These are phyloP conservation scores for Umimayanthus kanabou DNA, from an alignment of 92 coral and sea anemone species.

Conservation along the genomic window DNA sequence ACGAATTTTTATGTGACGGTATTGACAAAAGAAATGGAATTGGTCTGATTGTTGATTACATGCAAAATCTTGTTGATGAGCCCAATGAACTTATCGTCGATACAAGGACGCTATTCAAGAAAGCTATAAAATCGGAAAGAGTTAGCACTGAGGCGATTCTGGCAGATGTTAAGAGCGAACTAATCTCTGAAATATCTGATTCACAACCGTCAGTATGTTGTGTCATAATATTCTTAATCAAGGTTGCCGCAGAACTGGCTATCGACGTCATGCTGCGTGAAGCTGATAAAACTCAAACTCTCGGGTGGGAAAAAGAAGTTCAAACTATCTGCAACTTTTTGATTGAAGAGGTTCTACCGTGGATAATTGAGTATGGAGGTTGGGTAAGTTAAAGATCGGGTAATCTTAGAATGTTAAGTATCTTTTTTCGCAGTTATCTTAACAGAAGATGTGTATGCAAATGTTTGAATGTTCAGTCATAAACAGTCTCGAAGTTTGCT, in stretches of 20 bases:
- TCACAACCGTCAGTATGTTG: background rate
- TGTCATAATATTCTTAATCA: background rate
- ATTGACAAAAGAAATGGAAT: background rate
- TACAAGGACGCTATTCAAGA: background rate
- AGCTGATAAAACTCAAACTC: background rate
- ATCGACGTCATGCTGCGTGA: background rate
- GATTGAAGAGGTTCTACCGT: background rate
- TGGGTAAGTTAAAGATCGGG: background rate
- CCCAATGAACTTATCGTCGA: background rate
- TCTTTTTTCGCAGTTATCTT: no score
- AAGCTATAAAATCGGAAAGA: background rate
- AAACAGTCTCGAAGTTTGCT: no score
- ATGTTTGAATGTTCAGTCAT: no score
- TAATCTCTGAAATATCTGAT: no score
- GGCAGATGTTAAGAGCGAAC: no score
- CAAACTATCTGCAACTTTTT: background rate
- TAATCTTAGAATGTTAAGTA: no score
- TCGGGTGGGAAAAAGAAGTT: background rate
- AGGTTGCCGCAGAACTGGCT: constrained; percentile 7
- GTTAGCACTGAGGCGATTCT: no score
- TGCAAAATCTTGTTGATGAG: background rate
- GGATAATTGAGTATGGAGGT: constrained; percentile 5
- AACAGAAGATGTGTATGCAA: no score
- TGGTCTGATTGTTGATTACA: background rate
- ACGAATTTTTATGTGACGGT: background rate